Percentiles rank a stretch among this genome's conserved stretches.
Conservation (phyloP, 2,888 invertebrate genomes). For the Pantelozetes paolii region DNA sequence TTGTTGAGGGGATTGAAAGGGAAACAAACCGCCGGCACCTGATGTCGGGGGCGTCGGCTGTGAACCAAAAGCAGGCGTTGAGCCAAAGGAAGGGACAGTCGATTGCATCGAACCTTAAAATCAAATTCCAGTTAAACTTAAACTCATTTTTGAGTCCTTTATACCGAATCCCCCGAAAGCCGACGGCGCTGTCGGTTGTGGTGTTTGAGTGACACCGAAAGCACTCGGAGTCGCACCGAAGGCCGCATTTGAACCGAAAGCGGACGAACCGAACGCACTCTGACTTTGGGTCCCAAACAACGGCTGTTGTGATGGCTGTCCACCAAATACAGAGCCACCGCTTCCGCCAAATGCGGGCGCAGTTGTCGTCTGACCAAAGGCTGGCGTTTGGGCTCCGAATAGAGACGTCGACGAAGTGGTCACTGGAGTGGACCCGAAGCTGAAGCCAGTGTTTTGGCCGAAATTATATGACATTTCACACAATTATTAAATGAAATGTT, state of each 20-base stretch:
- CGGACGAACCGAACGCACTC: not conserved
- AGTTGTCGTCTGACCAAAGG: conserved; percentile 20
- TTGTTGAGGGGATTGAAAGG: conserved; percentile 1
- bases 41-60: not conserved
- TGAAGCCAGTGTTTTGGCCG: conserved; percentile 29
- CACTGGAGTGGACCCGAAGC: conserved; percentile 34
- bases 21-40: conserved; percentile 12
- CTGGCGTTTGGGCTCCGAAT: conserved; percentile 4
- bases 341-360: not conserved
- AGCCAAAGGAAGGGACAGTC: conserved; percentile 15
- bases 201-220: not conserved
- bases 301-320: not conserved
- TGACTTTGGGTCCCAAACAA: not conserved
- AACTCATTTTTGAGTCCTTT: not conserved
- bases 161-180: conserved; percentile 1
- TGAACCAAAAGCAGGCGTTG: conserved; percentile 9
- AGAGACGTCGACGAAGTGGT: not conserved
- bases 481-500: not conserved
- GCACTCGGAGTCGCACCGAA: not conserved
- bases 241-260: conserved; percentile 13
- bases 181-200: not conserved
- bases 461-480: conserved; percentile 17
- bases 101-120: not conserved
- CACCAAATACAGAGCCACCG: not conserved
- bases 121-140: not conserved